Conservation (phyloP, 2,113 vertebrate species). For the Ceyx margarethae region DNA sequence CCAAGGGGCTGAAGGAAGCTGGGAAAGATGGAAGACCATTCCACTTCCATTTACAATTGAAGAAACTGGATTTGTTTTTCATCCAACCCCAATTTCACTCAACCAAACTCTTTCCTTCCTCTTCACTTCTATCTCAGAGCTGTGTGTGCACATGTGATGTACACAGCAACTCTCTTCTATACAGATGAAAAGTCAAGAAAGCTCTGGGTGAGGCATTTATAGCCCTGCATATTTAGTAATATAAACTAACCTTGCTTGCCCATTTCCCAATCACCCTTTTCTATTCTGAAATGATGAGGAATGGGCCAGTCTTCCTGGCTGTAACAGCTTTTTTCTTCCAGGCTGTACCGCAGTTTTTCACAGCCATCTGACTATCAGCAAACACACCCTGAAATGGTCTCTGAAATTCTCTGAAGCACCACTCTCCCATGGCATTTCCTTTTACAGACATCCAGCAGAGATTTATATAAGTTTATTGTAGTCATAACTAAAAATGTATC, state of each 20-base stretch:
- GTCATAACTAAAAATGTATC: rapidly evolving
- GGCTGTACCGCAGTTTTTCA: neutral
- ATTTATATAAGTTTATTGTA: neutral
- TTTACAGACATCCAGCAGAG: neutral
- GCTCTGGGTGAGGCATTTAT: neutral
- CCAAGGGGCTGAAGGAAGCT: neutral
- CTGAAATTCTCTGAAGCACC: neutral
- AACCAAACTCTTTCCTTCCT: neutral
- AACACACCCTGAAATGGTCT: neutral
- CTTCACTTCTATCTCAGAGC: neutral
- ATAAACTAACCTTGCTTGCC: neutral
- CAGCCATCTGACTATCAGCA: neutral
- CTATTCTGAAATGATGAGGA: neutral
- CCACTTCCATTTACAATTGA: neutral
- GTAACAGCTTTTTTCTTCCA: too few relatives aligned
- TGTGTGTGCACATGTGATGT: rapidly evolving
- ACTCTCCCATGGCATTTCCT: neutral
- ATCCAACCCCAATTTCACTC: neutral
- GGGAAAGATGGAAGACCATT: neutral
- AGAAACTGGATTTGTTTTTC: neutral
- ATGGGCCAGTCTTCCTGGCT: neutral
- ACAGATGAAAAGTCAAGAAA: neutral
- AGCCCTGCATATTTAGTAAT: neutral
- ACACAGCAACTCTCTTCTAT: neutral
- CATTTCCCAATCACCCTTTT: neutral